A percentile compares a stretch with the other conserved stretches of the same genome.
These are phyloP conservation scores for Lacerta bilineata DNA, from an alignment of 2,797 vertebrate species.

Conservation along the genomic window DNA sequence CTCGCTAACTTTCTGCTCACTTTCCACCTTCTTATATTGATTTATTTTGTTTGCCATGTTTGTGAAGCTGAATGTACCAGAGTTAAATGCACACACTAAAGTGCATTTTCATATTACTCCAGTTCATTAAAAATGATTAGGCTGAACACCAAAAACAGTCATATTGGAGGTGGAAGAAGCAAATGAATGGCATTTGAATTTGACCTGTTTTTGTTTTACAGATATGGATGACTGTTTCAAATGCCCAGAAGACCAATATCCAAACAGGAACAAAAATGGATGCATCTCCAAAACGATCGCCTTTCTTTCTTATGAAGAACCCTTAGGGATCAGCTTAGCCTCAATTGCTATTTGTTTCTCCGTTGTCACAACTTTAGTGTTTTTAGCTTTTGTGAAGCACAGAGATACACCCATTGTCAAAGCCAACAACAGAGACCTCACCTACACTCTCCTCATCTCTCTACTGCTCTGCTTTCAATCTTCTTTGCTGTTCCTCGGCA, in stretches of 20 bases:
- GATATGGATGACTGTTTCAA: neutral
- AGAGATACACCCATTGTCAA: neutral
- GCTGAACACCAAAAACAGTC: too few species aligned
- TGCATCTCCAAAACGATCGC: neutral
- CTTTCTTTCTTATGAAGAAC: slow-evolving; percentile 20
- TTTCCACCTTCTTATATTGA: too few species aligned
- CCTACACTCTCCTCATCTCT: neutral
- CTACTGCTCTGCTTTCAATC: slow-evolving; percentile 5
- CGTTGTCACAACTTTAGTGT: neutral
- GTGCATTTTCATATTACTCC: too few species aligned
- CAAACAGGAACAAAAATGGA: neutral
- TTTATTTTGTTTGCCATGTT: too few species aligned
- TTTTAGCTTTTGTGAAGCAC: neutral
- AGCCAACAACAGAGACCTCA: slow-evolving; percentile 25
- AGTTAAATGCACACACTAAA: too few species aligned
- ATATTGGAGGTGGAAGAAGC: too few species aligned
- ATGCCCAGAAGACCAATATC: neutral
- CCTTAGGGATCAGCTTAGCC: neutral
- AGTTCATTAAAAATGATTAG: too few species aligned
- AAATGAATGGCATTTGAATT: too few species aligned
- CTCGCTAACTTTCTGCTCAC: too few species aligned
- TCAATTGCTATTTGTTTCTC: neutral
- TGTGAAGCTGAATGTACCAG: too few species aligned
- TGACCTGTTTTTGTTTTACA: neutral
- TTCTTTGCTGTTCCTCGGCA: neutral